These are phyloP conservation scores for Yponomeuta evonymella DNA, from an alignment of 2,888 invertebrate genomes.

Conservation along the genomic window DNA sequence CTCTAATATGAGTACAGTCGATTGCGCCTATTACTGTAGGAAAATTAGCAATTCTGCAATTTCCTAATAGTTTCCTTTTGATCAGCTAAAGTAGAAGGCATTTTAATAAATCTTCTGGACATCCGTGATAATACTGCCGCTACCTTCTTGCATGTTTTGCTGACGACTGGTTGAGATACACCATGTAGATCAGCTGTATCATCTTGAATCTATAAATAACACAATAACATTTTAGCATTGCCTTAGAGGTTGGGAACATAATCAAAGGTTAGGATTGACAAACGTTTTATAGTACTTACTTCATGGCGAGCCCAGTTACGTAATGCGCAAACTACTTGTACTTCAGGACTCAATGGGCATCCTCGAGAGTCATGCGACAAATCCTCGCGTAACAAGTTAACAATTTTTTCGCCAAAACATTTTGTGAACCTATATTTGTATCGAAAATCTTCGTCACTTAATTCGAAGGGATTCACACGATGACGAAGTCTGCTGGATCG, in stretches of 20 bases:
- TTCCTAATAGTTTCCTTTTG: not conserved
- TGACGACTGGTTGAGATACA: too few species aligned
- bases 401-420: not conserved
- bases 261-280: not conserved
- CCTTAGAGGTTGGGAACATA: not conserved
- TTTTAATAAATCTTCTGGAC: too few species aligned
- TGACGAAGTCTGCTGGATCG: too few species aligned
- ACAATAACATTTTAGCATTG: not conserved
- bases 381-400: conserved; percentile 9
- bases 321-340: conserved; percentile 1
- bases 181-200: not conserved
- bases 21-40: too few species aligned
- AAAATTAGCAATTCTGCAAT: too few species aligned
- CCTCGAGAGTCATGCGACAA: not conserved
- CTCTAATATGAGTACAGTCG: too few species aligned
- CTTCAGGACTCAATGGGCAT: conserved; percentile 2
- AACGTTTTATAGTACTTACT: not conserved
- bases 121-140: too few species aligned
- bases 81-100: too few species aligned
- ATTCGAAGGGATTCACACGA: too few species aligned
- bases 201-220: conserved; percentile 4
- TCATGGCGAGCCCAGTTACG: not conserved
- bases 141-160: too few species aligned
- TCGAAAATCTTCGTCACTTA: too few species aligned
- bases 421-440: too few species aligned